These are phyloP conservation scores for Octopus sinensis DNA, from an alignment of 1,140 invertebrate species.

Conservation along the genomic window DNA sequence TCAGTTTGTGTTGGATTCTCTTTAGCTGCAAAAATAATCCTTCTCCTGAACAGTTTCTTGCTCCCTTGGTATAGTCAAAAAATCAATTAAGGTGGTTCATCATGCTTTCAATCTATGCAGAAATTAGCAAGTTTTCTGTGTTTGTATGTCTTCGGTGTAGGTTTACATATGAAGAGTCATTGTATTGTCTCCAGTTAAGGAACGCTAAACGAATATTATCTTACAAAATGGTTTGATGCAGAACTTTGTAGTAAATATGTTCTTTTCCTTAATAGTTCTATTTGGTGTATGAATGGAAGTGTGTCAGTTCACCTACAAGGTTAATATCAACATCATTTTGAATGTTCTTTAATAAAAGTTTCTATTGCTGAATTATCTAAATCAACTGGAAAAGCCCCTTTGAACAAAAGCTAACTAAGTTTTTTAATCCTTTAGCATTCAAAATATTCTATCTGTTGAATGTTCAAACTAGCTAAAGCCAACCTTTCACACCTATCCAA, in stretches of 20 bases:
- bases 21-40: neutral
- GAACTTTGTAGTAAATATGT: neutral
- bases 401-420: too few relatives aligned
- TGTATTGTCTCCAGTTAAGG: neutral
- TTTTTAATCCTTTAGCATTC: too few relatives aligned
- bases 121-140: too few relatives aligned
- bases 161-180: neutral
- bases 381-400: neutral
- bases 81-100: too few relatives aligned
- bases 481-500: too few relatives aligned
- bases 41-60: neutral
- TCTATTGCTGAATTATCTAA: neutral
- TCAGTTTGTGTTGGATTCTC: neutral
- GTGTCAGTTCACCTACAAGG: neutral
- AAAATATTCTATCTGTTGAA: too few relatives aligned
- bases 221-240: conserved; percentile 4
- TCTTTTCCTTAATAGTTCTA: conserved; percentile 5
- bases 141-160: too few relatives aligned
- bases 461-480: too few relatives aligned
- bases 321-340: neutral
- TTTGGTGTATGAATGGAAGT: neutral
- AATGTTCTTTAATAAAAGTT: neutral
- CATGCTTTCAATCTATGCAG: too few relatives aligned
- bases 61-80: neutral
- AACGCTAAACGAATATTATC: neutral